Base-by-base conservation (phyloP, 2,797 vertebrate species). In the Clarias platycephalus region DNA sequence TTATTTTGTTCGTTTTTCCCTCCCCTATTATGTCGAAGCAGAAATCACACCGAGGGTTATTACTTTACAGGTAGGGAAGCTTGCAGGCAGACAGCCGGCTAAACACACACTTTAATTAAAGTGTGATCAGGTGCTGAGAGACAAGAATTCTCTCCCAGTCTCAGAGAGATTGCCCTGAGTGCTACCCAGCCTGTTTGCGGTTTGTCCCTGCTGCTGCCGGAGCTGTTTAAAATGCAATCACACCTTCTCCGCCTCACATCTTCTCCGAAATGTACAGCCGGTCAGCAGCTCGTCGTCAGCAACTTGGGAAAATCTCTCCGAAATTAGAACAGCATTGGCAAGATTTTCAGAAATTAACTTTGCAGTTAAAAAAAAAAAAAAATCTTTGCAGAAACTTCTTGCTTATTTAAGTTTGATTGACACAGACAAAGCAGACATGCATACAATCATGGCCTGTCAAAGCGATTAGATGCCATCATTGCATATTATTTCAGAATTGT, bases 51-150 rank as follows among this genome's bases (percentile, higher is more conserved):
- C n/a, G n/a, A 84, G 68, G 57, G 68, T 86, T 79, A 85, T 87
- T 82, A 83, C 74, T 81, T 79, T 81, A 86, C 63, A 75, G 86
- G 68, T 62, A 44, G 55, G 62, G 83, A 82, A 58, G 75, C 72
- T 22, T 76, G 81, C 84, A 79, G 88, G 82, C 74, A 78, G 62
- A 80, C 80, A 81, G 80, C 71, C 44, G 16, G 67, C 13, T 70
- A 87, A 81, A 86, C 83, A 86, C 83, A 82, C 44, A 81, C 83
- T 87, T 85, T 85, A 86, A 87, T 89, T 87, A 86, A 86, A 89
- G 76, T 80, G 64, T 63, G 75, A 87, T 84, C 84, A 86, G 86
- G 77, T 76, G 37, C 79, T 80, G 82, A 86, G 83, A 81, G 31
- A 78, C 1, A 55, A 78, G 83, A 83, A 62, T 75, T 57, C 58